A percentile compares a stretch with the other conserved stretches of the same genome.
These are phyloP conservation scores for Hymenochirus boettgeri DNA, from an alignment of 2,113 vertebrate genomes.

Conservation along the genomic window DNA sequence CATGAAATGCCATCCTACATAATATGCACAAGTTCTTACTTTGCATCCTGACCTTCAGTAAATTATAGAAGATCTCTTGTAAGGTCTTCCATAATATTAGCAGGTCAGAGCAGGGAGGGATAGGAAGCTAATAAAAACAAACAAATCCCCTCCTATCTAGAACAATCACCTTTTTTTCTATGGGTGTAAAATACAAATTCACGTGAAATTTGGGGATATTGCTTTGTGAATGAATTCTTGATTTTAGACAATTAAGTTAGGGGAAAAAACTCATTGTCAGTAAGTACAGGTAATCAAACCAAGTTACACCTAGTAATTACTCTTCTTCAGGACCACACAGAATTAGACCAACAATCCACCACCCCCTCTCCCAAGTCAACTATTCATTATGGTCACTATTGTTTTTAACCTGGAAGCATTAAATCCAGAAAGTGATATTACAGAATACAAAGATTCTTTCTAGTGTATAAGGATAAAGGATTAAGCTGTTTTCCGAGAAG, in stretches of 20 bases:
- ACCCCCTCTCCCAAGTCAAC: neutral
- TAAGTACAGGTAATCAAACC: too few species aligned
- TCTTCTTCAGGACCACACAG: neutral
- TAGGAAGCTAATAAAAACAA: neutral
- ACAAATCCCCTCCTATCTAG: neutral
- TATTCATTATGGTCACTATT: neutral
- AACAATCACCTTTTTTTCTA: neutral
- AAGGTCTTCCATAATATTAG: neutral
- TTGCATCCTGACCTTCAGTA: neutral
- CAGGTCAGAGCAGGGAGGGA: neutral
- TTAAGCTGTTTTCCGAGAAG: too few species aligned
- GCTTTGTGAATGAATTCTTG: neutral
- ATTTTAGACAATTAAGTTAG: neutral
- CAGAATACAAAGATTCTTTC: neutral
- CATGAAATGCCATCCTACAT: neutral
- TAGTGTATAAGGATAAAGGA: too few species aligned
- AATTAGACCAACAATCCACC: neutral
- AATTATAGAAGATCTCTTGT: neutral
- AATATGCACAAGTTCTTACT: neutral
- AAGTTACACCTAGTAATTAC: neutral
- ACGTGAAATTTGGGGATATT: neutral
- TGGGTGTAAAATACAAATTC: neutral
- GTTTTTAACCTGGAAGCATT: neutral
- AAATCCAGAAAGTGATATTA: neutral
- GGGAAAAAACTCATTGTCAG: neutral